These are phyloP conservation scores for Sinocyclocheilus rhinocerous DNA, from an alignment of 2,113 vertebrate genomes.

Conservation along the genomic window DNA sequence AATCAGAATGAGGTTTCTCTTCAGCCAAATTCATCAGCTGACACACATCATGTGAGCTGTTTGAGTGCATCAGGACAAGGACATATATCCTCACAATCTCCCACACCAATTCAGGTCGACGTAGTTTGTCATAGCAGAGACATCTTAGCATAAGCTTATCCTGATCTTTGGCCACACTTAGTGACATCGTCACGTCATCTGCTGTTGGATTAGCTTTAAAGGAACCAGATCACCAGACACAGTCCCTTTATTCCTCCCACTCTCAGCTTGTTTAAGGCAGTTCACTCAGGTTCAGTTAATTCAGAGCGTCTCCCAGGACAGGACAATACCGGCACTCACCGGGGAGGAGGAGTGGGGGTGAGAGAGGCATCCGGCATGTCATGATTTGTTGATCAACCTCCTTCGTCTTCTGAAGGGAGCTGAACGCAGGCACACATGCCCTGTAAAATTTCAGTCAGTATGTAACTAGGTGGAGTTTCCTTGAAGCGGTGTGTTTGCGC, in stretches of 20 bases:
- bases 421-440: background rate
- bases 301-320: slow-evolving; percentile 1
- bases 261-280: slow-evolving; percentile 14
- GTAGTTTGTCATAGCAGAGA: slow-evolving; percentile 10
- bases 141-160: slow-evolving; percentile 34
- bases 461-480: slow-evolving; percentile 44
- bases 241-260: background rate
- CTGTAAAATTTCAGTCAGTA: slow-evolving; percentile 24
- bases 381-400: slow-evolving; percentile 5
- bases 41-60: background rate
- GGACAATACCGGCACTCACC: background rate
- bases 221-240: slow-evolving; percentile 5
- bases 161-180: slow-evolving; percentile 43
- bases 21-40: background rate
- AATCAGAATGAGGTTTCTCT: background rate
- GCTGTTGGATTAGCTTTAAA: slow-evolving; percentile 39
- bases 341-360: background rate
- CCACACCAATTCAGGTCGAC: background rate
- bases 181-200: slow-evolving; percentile 4
- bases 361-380: background rate
- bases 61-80: background rate
- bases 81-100: background rate
- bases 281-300: slow-evolving; percentile 18
- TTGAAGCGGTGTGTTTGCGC: background rate
- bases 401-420: slow-evolving; percentile 16